Conservation (phyloP, 2,888 invertebrate species). For the Caenorhabditis afra region DNA sequence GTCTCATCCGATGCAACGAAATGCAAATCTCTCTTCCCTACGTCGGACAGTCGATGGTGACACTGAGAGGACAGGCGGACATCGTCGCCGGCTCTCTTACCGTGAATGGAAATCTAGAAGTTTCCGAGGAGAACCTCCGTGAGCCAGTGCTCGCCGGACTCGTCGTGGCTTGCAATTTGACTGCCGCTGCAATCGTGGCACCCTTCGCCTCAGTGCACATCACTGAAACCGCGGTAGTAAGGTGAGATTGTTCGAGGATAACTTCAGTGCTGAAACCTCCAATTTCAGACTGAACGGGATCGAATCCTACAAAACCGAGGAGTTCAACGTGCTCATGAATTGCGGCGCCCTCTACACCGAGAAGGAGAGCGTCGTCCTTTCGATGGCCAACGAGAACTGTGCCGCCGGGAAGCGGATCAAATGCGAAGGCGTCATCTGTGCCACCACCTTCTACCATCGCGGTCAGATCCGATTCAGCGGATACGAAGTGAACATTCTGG, state of each 20-base stretch:
- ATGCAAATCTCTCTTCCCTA: constrained; percentile 65
- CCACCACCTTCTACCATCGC: constrained; percentile 63
- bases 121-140: constrained; percentile 26
- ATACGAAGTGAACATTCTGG: constrained; percentile 43
- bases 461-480: constrained; percentile 61
- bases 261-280: not conserved
- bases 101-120: constrained; percentile 63
- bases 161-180: constrained; percentile 58
- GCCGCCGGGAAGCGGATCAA: constrained; percentile 24
- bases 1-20: constrained; percentile 67
- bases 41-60: constrained; percentile 57
- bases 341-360: constrained; percentile 63
- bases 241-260: constrained; percentile 18
- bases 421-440: constrained; percentile 67
- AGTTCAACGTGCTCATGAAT: constrained; percentile 65
- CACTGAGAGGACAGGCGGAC: constrained; percentile 64
- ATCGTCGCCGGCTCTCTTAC: constrained; percentile 65
- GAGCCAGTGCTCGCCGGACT: constrained; percentile 57
- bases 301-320: constrained; percentile 52
- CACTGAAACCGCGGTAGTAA: constrained; percentile 47
- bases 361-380: constrained; percentile 52
- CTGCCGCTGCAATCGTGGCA: constrained; percentile 65
- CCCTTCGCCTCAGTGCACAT: constrained; percentile 67
- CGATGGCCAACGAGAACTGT: constrained; percentile 45
- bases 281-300: constrained; percentile 51